Evolutionary conservation across 2,888 invertebrate genomes (phyloP).

Genomic region (Mayetiola destructor): DNA sequence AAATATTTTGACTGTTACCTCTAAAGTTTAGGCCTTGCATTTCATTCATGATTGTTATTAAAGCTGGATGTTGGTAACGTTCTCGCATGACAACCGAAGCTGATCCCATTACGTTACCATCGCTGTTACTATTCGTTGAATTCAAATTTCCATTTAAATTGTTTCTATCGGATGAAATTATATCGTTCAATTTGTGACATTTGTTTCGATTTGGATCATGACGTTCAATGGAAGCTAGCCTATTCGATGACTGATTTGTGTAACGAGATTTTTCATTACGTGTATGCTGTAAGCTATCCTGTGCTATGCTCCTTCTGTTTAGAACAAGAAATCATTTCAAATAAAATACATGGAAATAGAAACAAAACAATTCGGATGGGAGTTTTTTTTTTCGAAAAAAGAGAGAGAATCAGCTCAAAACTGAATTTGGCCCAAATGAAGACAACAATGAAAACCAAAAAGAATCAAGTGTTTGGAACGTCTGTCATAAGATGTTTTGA

Average conservation of each 20-base stretch:
- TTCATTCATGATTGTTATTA: conserved; percentile 34
- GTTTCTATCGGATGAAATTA: conserved; percentile 17
- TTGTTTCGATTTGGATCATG: conserved; percentile 35
- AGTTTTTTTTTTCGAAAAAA: no score
- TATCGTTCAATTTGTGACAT: conserved; percentile 25
- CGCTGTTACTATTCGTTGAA: conserved; percentile 14
- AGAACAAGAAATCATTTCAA: background rate
- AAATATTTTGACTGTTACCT: conserved; percentile 24
- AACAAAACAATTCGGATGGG: background rate
- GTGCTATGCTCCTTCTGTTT: conserved; percentile 22
- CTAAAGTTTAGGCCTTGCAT: conserved; percentile 33
- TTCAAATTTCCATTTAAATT: conserved; percentile 9
- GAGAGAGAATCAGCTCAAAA: no score
- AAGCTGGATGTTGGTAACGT: conserved; percentile 33
- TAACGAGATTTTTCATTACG: conserved; percentile 34
- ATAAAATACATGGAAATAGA: background rate
- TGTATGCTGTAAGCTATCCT: conserved; percentile 32
- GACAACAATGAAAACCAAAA: background rate
- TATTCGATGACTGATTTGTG: conserved; percentile 29
- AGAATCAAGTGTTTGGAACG: no score
- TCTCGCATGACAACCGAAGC: conserved; percentile 30
- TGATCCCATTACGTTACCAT: conserved; percentile 26
- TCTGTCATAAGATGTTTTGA: no score
- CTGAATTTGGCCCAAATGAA: background rate
- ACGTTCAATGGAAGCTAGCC: conserved; percentile 27